Evolutionary conservation across 2,888 invertebrate genomes (phyloP), one percentile per base, ranked within the genome.

Genomic region (Psococerastis gibbosa): DNA sequence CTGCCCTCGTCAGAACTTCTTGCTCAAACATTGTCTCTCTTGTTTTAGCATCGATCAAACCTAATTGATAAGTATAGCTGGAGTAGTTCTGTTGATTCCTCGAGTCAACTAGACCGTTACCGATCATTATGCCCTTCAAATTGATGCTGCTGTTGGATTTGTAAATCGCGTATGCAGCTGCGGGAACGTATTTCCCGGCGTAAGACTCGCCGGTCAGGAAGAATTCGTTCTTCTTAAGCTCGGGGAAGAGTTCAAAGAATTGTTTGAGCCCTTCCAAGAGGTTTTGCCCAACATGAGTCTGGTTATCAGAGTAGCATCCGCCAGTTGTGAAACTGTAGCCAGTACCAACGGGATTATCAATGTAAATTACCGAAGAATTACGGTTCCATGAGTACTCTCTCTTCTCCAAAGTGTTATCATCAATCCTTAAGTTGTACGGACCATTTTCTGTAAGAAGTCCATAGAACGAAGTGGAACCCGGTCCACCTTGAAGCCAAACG

Each of bases 291-390:
- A 92, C 82, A 56, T 79, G 75, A 1, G 70, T 73, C 60, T 91
- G 78, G 58, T 83, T 78, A 3, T 64, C 71, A 8, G 81, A 80
- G 60, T 79, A 89, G 0, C 89, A 88, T 45, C 61, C 69, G 43
- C 70, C 61, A 3, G 76, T 71, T 0, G 91, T 88, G 54, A 85
- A 91, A 62, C 91, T 91, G 57, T 79, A 92, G 0, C 92, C 92
- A 3, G 88, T 82, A 3, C 88, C 87, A 1, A 84, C 91, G 0
- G 92, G 92, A 60, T 87, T 92, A 58, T 94, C 92, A 45, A 94
- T 81, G 58, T 83, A 94, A 43, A 92, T 69, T 38, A 92, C 60
- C 52, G 79, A 77, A 57, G 84, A 83, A 15, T 73, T 73, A 27
- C 69, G 61, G 46, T 75, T 78, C 92, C 91, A 92, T 3, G 79